Conservation (phyloP, 64 coral and sea anemone species). For the Stichodactyla mertensii region DNA sequence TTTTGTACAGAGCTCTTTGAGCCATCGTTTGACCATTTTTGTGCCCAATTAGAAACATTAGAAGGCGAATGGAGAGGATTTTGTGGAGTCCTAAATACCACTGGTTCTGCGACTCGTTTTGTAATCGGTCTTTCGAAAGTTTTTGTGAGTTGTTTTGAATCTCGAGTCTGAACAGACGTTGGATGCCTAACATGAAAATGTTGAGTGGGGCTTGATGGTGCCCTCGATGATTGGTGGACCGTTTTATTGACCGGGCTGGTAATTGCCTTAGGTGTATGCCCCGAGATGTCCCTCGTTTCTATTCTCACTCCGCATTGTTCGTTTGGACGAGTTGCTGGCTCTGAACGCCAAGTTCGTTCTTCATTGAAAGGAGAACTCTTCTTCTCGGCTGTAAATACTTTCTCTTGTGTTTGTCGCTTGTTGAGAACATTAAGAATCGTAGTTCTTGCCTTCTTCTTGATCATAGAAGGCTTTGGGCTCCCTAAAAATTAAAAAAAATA, state of each 20-base stretch:
- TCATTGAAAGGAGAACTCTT: background rate
- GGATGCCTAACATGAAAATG: background rate
- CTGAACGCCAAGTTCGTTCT: background rate
- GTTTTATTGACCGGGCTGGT: background rate
- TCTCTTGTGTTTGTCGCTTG: conserved; percentile 79
- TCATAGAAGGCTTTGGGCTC: conserved; percentile 18
- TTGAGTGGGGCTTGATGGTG: background rate
- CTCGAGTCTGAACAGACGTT: background rate
- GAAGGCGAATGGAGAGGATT: background rate
- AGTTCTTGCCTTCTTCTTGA: conserved; percentile 82
- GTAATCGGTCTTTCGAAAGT: background rate
- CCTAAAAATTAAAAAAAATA: conserved; percentile 4
- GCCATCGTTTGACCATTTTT: background rate
- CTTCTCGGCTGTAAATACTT: conserved; percentile 36
- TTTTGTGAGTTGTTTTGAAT: background rate
- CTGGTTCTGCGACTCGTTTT: background rate
- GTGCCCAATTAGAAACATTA: background rate
- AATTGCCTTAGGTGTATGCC: background rate
- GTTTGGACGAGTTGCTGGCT: background rate
- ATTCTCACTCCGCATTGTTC: background rate
- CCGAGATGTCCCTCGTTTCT: background rate
- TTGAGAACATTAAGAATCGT: conserved; percentile 76
- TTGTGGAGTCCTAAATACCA: background rate
- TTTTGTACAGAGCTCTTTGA: background rate
- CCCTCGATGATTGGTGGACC: background rate